Percentiles rank a stretch among this genome's conserved stretches.
These are phyloP conservation scores for Meghimatium bilineatum DNA, from an alignment of 2,888 invertebrate genomes.

Conservation along the genomic window DNA sequence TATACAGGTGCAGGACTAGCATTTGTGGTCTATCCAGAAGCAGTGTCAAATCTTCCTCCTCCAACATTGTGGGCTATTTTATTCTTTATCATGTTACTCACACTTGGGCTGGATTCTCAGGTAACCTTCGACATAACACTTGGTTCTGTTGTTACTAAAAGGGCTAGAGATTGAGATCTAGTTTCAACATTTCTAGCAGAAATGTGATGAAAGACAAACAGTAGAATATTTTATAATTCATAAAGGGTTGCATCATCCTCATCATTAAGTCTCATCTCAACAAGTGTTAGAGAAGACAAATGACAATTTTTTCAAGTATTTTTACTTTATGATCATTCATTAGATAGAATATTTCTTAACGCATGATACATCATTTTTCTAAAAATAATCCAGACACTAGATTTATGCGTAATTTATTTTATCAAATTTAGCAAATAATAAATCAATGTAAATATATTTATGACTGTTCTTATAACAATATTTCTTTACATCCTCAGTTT, in stretches of 20 bases:
- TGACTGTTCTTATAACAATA: background rate
- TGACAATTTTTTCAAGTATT: too few species aligned
- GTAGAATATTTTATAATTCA: too few species aligned
- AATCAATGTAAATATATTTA: background rate
- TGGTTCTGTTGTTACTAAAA: too few species aligned
- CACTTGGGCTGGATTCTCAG: constrained; percentile 75
- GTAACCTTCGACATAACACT: constrained; percentile 54
- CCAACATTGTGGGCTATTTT: constrained; percentile 73
- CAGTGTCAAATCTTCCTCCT: constrained; percentile 70
- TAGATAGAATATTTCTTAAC: too few species aligned
- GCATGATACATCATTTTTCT: too few species aligned
- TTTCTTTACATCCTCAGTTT: constrained; percentile 67
- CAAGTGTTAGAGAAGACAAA: too few species aligned
- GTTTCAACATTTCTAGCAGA: background rate
- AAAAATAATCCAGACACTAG: background rate
- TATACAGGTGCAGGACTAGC: constrained; percentile 73
- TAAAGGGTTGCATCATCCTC: too few species aligned
- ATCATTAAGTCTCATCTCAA: too few species aligned
- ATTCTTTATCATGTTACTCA: constrained; percentile 74
- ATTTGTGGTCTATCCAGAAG: constrained; percentile 74
- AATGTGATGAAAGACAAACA: too few species aligned
- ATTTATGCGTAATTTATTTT: background rate
- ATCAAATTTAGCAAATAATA: too few species aligned
- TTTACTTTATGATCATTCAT: too few species aligned
- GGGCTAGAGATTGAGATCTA: too few species aligned